phyloP scores from a whole-genome alignment of 2,797 vertebrate species.

The Enteromius paludinosus region DNA sequence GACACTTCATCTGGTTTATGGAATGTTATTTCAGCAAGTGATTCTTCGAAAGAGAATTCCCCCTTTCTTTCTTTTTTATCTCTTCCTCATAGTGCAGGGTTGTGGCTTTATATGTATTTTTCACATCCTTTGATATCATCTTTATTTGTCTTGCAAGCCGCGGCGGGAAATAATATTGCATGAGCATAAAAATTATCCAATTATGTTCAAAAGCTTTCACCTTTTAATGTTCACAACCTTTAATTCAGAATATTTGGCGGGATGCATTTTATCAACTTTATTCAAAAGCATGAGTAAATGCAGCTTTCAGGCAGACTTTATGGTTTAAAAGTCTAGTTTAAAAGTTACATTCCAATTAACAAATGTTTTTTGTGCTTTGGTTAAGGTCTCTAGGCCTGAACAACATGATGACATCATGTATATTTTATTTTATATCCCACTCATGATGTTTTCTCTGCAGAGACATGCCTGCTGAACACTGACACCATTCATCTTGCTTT shows the following conservation, averaged over 20 bases:
- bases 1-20: background rate
- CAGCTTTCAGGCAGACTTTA: background rate
- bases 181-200: slow-evolving; percentile 16
- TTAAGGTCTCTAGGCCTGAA: no score
- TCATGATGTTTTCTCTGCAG: background rate
- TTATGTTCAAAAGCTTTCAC: slow-evolving; percentile 8
- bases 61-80: background rate
- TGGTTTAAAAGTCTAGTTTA: background rate
- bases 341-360: background rate
- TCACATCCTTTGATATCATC: background rate
- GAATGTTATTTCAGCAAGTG: background rate
- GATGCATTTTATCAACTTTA: background rate
- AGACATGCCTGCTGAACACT: background rate
- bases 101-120: background rate
- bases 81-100: background rate
- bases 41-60: background rate
- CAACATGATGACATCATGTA: background rate
- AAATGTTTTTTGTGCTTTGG: background rate
- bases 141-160: background rate
- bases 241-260: background rate
- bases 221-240: background rate
- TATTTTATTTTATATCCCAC: background rate
- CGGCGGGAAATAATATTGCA: background rate
- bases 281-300: background rate
- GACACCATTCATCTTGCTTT: background rate